Percentiles rank a stretch among this genome's conserved stretches.
Evolutionary conservation across 2,888 invertebrate species (phyloP).

Genomic region (Hecatera dysodea): DNA sequence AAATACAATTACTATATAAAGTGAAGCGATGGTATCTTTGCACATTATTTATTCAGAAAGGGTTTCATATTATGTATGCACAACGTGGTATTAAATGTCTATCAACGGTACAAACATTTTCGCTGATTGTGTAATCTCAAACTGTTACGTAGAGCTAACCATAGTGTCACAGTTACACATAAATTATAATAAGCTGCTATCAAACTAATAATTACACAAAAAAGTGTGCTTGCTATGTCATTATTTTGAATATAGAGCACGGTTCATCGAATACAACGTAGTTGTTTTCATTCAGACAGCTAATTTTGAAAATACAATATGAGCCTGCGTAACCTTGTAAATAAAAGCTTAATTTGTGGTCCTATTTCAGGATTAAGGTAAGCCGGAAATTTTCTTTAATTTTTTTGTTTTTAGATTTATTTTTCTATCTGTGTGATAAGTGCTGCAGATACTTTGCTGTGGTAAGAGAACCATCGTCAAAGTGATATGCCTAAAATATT

Average conservation of each 20-base stretch:
- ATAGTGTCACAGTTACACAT: conserved; percentile 24
- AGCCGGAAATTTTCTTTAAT: no score
- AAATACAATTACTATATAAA: conserved; percentile 44
- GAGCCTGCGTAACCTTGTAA: no score
- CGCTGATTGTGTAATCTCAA: conserved; percentile 57
- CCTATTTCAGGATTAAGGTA: neutral
- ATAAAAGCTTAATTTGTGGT: neutral
- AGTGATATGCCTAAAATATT: neutral
- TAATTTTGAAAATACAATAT: no score
- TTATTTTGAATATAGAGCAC: conserved; percentile 26
- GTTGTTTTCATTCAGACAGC: neutral
- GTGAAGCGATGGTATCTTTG: conserved; percentile 66
- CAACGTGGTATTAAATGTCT: conserved; percentile 63
- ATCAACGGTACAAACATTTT: conserved; percentile 59
- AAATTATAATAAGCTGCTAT: conserved; percentile 1
- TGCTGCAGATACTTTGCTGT: neutral
- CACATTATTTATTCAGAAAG: conserved; percentile 70
- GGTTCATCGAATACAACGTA: conserved; percentile 6
- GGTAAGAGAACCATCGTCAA: neutral
- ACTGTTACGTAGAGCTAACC: conserved; percentile 36
- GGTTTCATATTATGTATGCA: conserved; percentile 56
- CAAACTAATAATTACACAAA: conserved; percentile 34
- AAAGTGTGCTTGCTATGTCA: conserved; percentile 30
- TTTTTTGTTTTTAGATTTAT: no score
- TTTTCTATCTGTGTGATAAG: neutral